Evolutionary conservation across 2,888 invertebrate genomes (phyloP).

Genomic region (Crioceris asparagi): DNA sequence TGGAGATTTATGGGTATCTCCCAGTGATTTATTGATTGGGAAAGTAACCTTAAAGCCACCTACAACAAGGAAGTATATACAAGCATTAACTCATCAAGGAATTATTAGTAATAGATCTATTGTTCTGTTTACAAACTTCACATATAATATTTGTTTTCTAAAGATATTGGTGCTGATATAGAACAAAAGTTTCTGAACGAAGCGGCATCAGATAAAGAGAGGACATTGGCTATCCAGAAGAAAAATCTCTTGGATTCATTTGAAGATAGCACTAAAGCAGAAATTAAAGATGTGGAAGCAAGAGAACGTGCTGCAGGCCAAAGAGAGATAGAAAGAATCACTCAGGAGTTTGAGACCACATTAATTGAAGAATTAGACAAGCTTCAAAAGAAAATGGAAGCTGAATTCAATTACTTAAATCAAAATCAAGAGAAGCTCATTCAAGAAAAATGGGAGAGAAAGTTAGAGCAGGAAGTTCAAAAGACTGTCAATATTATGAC

Average conservation of each 20-base stretch:
- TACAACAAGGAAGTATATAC: slow-evolving; percentile 32
- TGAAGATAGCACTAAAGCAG: slow-evolving; percentile 17
- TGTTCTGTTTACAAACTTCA: too few relatives aligned
- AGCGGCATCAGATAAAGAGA: slow-evolving; percentile 27
- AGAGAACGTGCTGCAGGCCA: slow-evolving; percentile 18
- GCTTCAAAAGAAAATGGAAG: slow-evolving; percentile 15
- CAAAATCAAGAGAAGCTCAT: slow-evolving; percentile 11
- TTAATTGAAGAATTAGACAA: slow-evolving; percentile 17
- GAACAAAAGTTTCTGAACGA: slow-evolving; percentile 30
- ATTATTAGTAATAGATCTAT: slow-evolving; percentile 36
- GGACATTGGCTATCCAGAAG: slow-evolving; percentile 28
- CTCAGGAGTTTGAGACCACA: slow-evolving; percentile 15
- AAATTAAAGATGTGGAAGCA: slow-evolving; percentile 21
- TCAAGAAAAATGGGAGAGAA: slow-evolving; percentile 20
- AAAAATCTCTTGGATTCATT: slow-evolving; percentile 14
- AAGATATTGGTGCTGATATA: slow-evolving; percentile 31
- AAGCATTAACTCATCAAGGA: slow-evolving; percentile 36
- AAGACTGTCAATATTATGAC: slow-evolving; percentile 26
- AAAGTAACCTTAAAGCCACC: slow-evolving; percentile 36
- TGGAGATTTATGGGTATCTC: slow-evolving; percentile 36
- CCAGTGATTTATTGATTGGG: slow-evolving; percentile 36
- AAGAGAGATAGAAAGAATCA: slow-evolving; percentile 16
- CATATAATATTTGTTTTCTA: slow-evolving; percentile 4
- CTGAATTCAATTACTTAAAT: slow-evolving; percentile 14
- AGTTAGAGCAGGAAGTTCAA: slow-evolving; percentile 24